Evolutionary conservation across 2,797 vertebrate species (phyloP), one percentile per base, ranked within the genome.

Genomic region (Ataeniobius toweri): DNA sequence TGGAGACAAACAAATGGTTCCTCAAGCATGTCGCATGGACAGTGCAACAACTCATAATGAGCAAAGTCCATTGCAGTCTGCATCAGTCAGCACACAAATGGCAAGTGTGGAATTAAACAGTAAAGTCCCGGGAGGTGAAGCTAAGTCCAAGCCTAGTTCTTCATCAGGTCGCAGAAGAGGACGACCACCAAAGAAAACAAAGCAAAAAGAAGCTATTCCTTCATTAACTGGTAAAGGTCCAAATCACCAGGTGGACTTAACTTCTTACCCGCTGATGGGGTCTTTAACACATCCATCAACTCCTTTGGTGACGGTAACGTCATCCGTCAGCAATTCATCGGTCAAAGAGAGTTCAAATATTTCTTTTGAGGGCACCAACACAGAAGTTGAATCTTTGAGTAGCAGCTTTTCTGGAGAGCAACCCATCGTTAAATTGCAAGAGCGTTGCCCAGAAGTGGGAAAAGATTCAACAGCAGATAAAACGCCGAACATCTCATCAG

Each of bases 101-200:
- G 50, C 13, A 50, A 14, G 3, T 73, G 48, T 75, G 76, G 18
- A 70, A 44, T 31, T 69, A 36, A 74, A 75, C 76, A n/a, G 18
- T 48, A 18, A 2, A 4, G 1, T 22, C 0, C 10, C 8, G 72
- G 39, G 82, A 76, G 8, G 2, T 24, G 41, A 74, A 4, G 1
- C 41, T 50, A 53, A 20, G 46, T 48, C 44, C 12, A 36, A 75
- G 22, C 72, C 80, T 1, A 50, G 46, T 2, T 3, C 48, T 7
- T 0, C 31, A 26, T 12, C 20, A 46, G 12, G 5, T 2, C 75
- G 48, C 39, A 83, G 14, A 84, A 89, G 80, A 88, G 88, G 87
- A 48, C 75, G 74, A 0, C 86, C 78, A 18, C 78, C 87, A 46
- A 89, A 90, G 53, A 88, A 75, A 84, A 36, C 1, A 3, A 89